Evolutionary conservation across 2,797 vertebrate genomes (phyloP), one percentile per base, ranked within the genome.

Genomic region (Austrolebias charrua): DNA sequence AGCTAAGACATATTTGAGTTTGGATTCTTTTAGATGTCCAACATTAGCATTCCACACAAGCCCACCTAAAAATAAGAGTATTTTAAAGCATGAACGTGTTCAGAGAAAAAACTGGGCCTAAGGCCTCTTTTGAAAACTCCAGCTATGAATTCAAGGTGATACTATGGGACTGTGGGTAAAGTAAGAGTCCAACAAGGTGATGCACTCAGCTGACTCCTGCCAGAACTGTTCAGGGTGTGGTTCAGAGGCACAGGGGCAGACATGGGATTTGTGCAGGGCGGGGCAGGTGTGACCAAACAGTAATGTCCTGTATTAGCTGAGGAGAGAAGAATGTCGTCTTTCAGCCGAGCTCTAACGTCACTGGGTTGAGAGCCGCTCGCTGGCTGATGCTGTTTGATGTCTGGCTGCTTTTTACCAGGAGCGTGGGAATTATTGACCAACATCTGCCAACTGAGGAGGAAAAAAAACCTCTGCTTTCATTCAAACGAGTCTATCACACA

Each of bases 261-360:
- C 55, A 11, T 63, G 72, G 74, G 78, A 62, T 82, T 85, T 78
- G 20, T 33, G 19, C 49, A 60, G 76, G 88, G 84, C 61, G 81
- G 86, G 82, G 86, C 81, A 78, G 78, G 78, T 75, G 75, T 80
- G 79, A 79, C 83, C 19, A 7, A 84, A 85, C 82, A 85, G 75
- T 72, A 73, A 87, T 29, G 84, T 76, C 73, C 69, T 80, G 62
- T 79, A 66, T 84, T 70, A 83, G 74, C 79, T 4, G 60, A 71
- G 68, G 4, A 47, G 73, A 62, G 66, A 83, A 81, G 81, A 88
- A 88, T 84, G 83, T 80, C 13, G 48, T 71, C 85, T 84, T 87
- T 89, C 47, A 83, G 80, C 78, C 5, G 57, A 63, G 70, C n/a
- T 8, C 51, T 57, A 42, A 81, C 70, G 59, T 86, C 78, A 73